Evolutionary conservation across 2,797 vertebrate species (phyloP), one percentile per base, ranked within the genome.

Genomic region (Gallirallus australis): DNA sequence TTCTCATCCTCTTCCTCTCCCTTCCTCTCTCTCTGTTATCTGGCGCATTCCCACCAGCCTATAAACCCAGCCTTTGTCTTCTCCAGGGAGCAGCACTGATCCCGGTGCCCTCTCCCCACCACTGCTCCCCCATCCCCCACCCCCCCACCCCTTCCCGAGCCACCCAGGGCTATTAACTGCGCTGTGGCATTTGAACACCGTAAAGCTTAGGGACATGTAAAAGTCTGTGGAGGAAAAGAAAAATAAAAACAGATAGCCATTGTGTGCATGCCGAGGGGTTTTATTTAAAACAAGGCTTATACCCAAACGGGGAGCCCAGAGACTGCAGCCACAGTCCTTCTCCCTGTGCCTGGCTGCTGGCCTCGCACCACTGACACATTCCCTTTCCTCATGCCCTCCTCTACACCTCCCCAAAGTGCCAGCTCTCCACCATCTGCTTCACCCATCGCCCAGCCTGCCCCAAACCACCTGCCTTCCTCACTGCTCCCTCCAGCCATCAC

Each of bases 41-140:
- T 39, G 39, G 35, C 31, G 2, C 31, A 16, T 86, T 89, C 82
- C 93, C 90, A 94, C 5, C 70, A 86, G 52, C 35, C 83, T 24
- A 89, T 68, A 95, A 81, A 66, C 33, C 37, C 63, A 79, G 77
- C 37, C 63, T 86, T 94, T 94, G 89, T 95, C 64, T 52, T 81
- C 19, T 42, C 31, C 52, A 70, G 30, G 5, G 0, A 45, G 71
- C 70, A 68, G 10, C 66, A 8, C 70, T 76, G 89, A 56, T 60
- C 85, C 68, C 69, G 0, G 1, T 47, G 76, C 72, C 89, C 89
- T 57, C 45, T 94, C 20, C 61, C 45, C 53, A 68, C 30, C 40
- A 57, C 57, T 69, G 40, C 47, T 79, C 23, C 20, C 20, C 61
- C 20, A 35, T 7, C 33, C 33, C 33, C 33, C 7, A n/a, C n/a